These are phyloP conservation scores for Heliconius cydno DNA, from an alignment of 2,888 invertebrate species.

Conservation along the genomic window DNA sequence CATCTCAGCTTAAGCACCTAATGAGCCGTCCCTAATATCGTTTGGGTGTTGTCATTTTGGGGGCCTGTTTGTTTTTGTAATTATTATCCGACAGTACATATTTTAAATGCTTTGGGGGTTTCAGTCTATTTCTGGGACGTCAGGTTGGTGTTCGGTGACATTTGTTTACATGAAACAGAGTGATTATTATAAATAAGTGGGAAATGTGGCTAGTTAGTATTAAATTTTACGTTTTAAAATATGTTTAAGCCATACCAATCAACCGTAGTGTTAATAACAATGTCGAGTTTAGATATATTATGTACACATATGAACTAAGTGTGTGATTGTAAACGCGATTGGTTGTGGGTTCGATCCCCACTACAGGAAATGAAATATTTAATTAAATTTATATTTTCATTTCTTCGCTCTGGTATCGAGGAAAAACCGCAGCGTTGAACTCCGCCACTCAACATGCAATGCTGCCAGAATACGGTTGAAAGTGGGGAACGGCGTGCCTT, in stretches of 20 bases:
- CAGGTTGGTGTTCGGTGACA: not conserved
- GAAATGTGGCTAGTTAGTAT: not conserved
- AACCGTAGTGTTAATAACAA: not conserved
- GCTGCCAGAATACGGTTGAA: too few species aligned
- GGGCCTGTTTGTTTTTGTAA: conserved; percentile 73
- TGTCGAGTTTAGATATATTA: not conserved
- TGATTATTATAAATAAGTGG: not conserved
- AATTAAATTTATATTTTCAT: too few species aligned
- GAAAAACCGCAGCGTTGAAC: too few species aligned
- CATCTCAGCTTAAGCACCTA: conserved; percentile 79
- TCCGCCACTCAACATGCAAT: too few species aligned
- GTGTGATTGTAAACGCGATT: too few species aligned
- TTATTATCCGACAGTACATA: conserved; percentile 58
- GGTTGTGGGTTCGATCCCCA: too few species aligned
- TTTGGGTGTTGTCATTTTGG: conserved; percentile 70
- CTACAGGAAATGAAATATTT: too few species aligned
- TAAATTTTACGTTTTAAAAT: not conserved
- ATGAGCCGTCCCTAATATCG: conserved; percentile 80
- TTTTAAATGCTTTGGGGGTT: conserved; percentile 50
- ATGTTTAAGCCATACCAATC: not conserved
- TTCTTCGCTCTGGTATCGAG: too few species aligned
- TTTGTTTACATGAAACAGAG: conserved; percentile 12
- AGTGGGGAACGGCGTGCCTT: too few species aligned
- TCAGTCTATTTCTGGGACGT: conserved; percentile 46
- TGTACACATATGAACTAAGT: not conserved